phyloP scores from a whole-genome alignment of 2,797 vertebrate genomes.

The Muscicapa striata region DNA sequence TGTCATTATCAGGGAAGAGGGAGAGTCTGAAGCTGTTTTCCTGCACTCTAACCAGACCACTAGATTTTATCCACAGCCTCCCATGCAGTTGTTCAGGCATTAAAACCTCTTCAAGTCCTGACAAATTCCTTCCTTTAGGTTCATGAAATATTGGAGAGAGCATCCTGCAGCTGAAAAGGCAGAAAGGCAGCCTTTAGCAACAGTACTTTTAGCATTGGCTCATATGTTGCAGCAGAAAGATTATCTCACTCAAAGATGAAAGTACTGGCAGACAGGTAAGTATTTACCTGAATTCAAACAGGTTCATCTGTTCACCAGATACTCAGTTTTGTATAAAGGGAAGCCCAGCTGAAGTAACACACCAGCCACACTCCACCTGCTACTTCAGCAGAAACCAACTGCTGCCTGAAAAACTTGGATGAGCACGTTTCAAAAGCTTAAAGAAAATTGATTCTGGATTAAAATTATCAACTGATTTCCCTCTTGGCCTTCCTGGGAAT shows the following conservation, averaged over 20 bases:
- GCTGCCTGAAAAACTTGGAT: background rate
- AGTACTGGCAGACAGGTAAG: background rate
- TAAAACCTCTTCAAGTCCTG: background rate
- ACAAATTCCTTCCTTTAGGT: background rate
- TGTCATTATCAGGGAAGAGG: background rate
- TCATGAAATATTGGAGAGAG: background rate
- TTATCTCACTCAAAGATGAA: background rate
- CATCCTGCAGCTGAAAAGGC: background rate
- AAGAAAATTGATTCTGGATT: conserved; percentile 55
- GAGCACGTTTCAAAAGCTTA: conserved; percentile 10
- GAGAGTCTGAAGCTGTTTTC: background rate
- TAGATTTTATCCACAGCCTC: background rate
- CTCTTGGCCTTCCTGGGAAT: conserved; percentile 42
- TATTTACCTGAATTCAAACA: background rate
- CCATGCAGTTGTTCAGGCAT: background rate
- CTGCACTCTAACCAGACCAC: background rate
- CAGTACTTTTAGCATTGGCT: background rate
- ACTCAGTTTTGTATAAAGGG: background rate
- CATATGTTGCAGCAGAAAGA: background rate
- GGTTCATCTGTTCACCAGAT: background rate
- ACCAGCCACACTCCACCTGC: background rate
- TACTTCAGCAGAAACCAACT: background rate
- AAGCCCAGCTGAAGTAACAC: background rate
- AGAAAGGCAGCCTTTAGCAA: background rate
- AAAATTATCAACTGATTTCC: conserved; percentile 50